Percentiles rank a stretch among this genome's conserved stretches.
Evolutionary conservation across 2,113 vertebrate genomes (phyloP).

Genomic region (Numida meleagris): DNA sequence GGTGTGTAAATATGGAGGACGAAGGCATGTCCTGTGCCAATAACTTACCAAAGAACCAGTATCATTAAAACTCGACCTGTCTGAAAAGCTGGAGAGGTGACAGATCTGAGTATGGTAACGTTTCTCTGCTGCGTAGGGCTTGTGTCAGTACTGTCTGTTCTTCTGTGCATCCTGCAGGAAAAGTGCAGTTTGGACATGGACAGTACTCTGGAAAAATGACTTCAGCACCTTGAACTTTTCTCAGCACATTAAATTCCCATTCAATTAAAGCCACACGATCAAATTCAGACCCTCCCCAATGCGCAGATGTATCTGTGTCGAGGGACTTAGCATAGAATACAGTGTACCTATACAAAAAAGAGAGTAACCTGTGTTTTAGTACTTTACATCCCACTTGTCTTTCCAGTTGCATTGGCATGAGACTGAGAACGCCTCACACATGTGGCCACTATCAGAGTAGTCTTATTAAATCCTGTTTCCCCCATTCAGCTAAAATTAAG

Average conservation of each 20-base stretch:
- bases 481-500: background rate
- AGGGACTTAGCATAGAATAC: background rate
- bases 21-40: background rate
- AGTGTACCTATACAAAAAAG: fast-evolving
- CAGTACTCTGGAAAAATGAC: background rate
- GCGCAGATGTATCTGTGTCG: fast-evolving
- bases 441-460: background rate
- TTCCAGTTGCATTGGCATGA: fast-evolving
- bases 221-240: background rate
- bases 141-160: background rate
- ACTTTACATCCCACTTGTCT: background rate
- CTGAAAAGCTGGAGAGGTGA: background rate
- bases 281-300: background rate
- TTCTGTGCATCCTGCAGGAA: background rate
- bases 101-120: background rate
- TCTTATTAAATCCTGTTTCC: background rate
- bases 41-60: background rate
- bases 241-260: background rate
- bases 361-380: background rate
- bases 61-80: background rate
- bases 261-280: background rate
- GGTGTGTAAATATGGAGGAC: fast-evolving
- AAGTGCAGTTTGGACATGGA: background rate
- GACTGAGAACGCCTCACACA: background rate
- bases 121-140: background rate